Conservation (phyloP, 2,888 invertebrate genomes). For the Microplitis manilae region DNA sequence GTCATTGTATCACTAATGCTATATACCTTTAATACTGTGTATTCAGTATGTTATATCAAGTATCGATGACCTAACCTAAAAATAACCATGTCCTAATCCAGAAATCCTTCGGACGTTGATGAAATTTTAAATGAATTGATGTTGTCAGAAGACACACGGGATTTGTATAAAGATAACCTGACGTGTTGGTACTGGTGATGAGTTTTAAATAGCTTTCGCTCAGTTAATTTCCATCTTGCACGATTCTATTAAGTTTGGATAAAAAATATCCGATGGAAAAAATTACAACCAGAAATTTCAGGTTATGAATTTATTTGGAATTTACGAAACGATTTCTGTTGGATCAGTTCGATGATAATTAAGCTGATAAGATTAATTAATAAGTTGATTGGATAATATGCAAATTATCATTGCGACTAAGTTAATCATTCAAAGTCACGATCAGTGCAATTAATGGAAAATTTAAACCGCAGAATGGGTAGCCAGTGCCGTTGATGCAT, state of each 20-base stretch:
- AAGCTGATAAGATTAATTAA: not conserved
- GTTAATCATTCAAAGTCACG: conserved; percentile 18
- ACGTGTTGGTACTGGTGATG: not conserved
- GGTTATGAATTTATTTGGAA: no score
- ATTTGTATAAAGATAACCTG: not conserved
- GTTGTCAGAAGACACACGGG: not conserved
- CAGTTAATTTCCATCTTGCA: not conserved
- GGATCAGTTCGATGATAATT: not conserved
- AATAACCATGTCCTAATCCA: not conserved
- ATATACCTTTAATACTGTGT: not conserved
- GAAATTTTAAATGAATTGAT: conserved; percentile 8
- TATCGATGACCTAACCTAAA: not conserved
- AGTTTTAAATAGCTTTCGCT: not conserved
- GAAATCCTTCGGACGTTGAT: conserved; percentile 2
- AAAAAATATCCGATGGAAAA: not conserved
- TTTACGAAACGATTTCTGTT: no score
- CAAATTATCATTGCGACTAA: conserved; percentile 10
- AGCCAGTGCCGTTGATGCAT: conserved; percentile 13
- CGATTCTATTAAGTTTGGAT: not conserved
- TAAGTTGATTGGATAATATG: conserved; percentile 5
- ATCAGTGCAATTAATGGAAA: conserved; percentile 39
- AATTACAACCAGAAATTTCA: no score
- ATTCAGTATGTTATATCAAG: not conserved
- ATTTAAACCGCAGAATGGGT: conserved; percentile 34
- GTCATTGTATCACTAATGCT: not conserved